Evolutionary conservation across 23 tunicate species (phyloP), one percentile per base, ranked within the genome.

Genomic region (Trididemnum nubilum): DNA sequence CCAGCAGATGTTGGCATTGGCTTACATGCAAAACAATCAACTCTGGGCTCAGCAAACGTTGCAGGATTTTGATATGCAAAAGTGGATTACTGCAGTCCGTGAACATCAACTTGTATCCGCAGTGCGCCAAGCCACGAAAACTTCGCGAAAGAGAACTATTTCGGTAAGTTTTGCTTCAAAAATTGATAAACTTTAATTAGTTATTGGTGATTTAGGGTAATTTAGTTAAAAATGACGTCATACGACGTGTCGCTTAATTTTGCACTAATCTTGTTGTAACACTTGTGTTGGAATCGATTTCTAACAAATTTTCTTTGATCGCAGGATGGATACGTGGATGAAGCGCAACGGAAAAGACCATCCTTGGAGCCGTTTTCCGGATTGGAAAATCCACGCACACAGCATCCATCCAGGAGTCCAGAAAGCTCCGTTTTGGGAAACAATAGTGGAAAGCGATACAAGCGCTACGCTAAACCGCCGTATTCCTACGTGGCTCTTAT

Each of bases 401-500:
- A 15, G 54, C 54, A 24, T 24, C 67, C 67, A 12, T 49, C 57
- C 57, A 5, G 67, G 29, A 61, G 67, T 61, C 67, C 67, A 3
- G 67, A 26, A 61, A 26, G 67, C 18, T 61, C 67, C 22, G 54
- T 44, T 7, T 5, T 61, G 18, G 57, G 12, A 49, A 40, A 38
- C 58, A 26, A 26, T 26, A 39, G 89, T 85, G 80, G 92, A 60
- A 93, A 93, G 67, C 73, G 98, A 22, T 93, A 93, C 73, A 89
- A 94, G 64, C 89, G 99, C 5, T 90, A 89, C 69, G 92, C 88
- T 34, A 95, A 95, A 51, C 99, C 99, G 0, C 99, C 99, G 36
- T 95, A 83, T 64, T 89, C 99, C 19, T 95, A 90, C 85, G 99
- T 95, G 7, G 81, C 99, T 34, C 96, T 95, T 24, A 95, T 90